Base-by-base conservation (phyloP, 1,140 invertebrate genomes). In the Plutomurus gul region DNA sequence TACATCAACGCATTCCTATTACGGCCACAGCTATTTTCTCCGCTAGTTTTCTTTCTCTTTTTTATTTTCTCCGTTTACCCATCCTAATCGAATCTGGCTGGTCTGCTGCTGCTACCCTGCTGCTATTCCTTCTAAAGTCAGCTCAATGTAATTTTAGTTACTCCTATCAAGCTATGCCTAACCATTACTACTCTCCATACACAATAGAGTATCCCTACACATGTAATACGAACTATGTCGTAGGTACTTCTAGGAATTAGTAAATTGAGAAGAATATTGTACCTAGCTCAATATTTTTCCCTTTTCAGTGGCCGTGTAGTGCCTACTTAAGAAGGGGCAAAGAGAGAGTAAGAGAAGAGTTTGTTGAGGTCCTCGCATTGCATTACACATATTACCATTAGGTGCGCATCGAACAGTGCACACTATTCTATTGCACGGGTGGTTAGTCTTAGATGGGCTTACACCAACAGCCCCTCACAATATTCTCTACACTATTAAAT, bases 381-480 rank as follows among this genome's bases (percentile, higher is more conserved):
- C 27, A 65, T 36, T 65, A 30, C 27, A 65, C 27, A 33, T 33
- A 30, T 27, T n/a, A n/a, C 27, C n/a, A n/a, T n/a, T n/a, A n/a
- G n/a, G n/a, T n/a, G n/a, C n/a, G n/a, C n/a, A n/a, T n/a, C n/a
- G n/a, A n/a, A n/a, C n/a, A n/a, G n/a, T n/a, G n/a, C n/a, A n/a
- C n/a, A n/a, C n/a, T n/a, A 33, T 65, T 65, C 25, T 65, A 16
- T 30, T 65, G 56, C 56, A 65, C 30, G 56, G 56, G 56, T 65
- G 56, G 56, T 65, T 65, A 65, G 56, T 65, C 56, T 65, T 65
- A 65, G 56, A 65, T n/a, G 56, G 56, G 56, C 56, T 65, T 65
- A 65, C 16, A 65, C 56, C 27, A 65, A 65, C 56, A 65, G 36
- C 70, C 39, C 70, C 70, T 39, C 70, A 39, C 70, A 65, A 65